Conservation (phyloP, 1,140 invertebrate species). For the Steinernema khuongi region DNA sequence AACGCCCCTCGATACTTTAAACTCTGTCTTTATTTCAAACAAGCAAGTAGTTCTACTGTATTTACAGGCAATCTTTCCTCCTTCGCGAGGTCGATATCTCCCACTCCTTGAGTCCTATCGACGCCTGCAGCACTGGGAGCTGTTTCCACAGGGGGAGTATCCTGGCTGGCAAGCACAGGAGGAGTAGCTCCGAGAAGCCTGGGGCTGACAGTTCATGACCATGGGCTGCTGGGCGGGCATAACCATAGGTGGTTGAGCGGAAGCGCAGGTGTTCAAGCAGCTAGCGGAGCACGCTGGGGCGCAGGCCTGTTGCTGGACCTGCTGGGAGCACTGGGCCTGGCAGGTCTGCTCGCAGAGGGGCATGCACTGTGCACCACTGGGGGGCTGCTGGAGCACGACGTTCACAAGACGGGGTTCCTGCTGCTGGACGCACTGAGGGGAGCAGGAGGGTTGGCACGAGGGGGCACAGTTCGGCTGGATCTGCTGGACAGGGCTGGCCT, state of each 20-base stretch:
- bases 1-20: too few species aligned
- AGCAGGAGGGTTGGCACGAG: background rate
- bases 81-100: too few species aligned
- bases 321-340: background rate
- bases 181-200: background rate
- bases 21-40: too few species aligned
- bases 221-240: conserved; percentile 13
- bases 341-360: conserved; percentile 1
- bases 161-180: background rate
- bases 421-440: background rate
- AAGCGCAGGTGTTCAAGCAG: background rate
- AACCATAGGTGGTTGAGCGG: background rate
- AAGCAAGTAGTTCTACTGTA: background rate
- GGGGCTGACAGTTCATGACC: conserved; percentile 17
- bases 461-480: background rate
- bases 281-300: background rate
- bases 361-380: background rate
- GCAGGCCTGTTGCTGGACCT: conserved; percentile 15
- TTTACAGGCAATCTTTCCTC: background rate
- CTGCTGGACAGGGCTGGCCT: conserved; percentile 7
- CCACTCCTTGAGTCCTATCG: background rate
- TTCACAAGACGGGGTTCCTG: background rate
- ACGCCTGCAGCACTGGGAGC: conserved; percentile 3
- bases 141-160: background rate
- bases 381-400: background rate